These are phyloP conservation scores for Drosophila glabriapex DNA, from an alignment of 2,888 invertebrate species.

Conservation along the genomic window DNA sequence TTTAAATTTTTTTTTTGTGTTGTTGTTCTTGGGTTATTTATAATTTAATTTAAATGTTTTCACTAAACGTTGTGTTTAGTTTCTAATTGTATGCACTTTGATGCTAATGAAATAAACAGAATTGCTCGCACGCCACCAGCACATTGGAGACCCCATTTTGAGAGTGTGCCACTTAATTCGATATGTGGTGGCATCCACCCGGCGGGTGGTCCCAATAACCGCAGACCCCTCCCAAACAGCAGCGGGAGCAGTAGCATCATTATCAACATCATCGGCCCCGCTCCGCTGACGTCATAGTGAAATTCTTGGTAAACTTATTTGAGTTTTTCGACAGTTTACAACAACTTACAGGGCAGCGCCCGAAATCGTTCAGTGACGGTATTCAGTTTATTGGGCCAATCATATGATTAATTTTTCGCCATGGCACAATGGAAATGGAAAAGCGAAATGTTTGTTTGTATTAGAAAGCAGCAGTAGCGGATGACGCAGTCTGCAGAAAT, in stretches of 20 bases:
- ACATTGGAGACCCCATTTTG: slow-evolving; percentile 61
- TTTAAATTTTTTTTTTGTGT: neutral
- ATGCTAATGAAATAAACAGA: slow-evolving; percentile 72
- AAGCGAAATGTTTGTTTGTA: slow-evolving; percentile 46
- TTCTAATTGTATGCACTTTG: slow-evolving; percentile 73
- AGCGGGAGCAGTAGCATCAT: slow-evolving; percentile 32
- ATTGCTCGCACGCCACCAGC: slow-evolving; percentile 19
- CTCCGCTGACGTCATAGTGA: slow-evolving; percentile 63
- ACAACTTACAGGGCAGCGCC: slow-evolving; percentile 50
- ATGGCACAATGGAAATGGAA: slow-evolving; percentile 35
- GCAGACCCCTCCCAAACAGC: slow-evolving; percentile 1
- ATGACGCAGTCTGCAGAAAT: slow-evolving; percentile 54
- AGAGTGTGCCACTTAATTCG: slow-evolving; percentile 72
- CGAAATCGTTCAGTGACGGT: slow-evolving; percentile 14
- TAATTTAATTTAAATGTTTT: slow-evolving; percentile 61
- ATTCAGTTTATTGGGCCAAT: slow-evolving; percentile 72
- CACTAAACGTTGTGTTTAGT: slow-evolving; percentile 64
- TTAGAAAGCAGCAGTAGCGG: slow-evolving; percentile 43
- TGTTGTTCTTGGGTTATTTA: slow-evolving; percentile 49
- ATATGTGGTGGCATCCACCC: slow-evolving; percentile 45
- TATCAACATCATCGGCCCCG: slow-evolving; percentile 21
- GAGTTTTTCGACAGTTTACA: slow-evolving; percentile 60
- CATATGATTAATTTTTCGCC: slow-evolving; percentile 74
- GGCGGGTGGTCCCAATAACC: slow-evolving; percentile 31
- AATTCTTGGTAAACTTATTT: slow-evolving; percentile 54